phyloP scores from a whole-genome alignment of 2,797 vertebrate species.

The Parambassis ranga region DNA sequence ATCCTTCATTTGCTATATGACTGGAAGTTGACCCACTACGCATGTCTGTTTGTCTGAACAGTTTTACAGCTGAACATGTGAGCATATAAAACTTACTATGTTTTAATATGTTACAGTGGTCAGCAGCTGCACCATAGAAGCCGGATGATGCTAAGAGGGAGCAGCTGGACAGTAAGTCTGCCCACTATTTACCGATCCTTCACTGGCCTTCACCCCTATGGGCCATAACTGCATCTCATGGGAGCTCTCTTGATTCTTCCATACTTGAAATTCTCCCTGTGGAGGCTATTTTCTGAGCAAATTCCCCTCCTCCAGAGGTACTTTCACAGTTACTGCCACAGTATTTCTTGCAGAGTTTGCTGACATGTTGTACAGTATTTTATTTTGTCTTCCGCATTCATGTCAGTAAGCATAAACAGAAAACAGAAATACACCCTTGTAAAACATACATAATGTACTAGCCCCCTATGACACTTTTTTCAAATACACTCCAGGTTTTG shows the following conservation, averaged over 20 bases:
- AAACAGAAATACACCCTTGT: neutral
- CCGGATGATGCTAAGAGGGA: slow-evolving; percentile 13
- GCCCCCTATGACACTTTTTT: too few species aligned
- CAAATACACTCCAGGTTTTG: too few species aligned
- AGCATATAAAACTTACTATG: neutral
- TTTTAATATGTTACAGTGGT: slow-evolving; percentile 14
- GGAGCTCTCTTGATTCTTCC: slow-evolving; percentile 33
- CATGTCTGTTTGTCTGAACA: neutral
- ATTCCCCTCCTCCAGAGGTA: slow-evolving; percentile 13
- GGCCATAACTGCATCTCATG: slow-evolving; percentile 15
- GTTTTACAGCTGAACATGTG: slow-evolving; percentile 3
- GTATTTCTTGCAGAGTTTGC: slow-evolving; percentile 18
- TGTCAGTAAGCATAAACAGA: neutral
- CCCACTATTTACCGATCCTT: slow-evolving; percentile 39
- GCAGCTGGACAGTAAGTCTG: slow-evolving; percentile 58
- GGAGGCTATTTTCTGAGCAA: slow-evolving; percentile 43
- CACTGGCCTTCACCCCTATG: slow-evolving; percentile 36
- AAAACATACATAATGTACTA: too few species aligned
- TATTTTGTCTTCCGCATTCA: neutral
- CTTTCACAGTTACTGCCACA: slow-evolving; percentile 22
- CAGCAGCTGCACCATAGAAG: slow-evolving; percentile 39
- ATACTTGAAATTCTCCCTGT: slow-evolving; percentile 35
- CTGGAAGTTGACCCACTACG: neutral
- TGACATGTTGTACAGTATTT: slow-evolving; percentile 2
- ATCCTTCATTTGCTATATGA: neutral